A percentile compares a stretch with the other conserved stretches of the same genome.
phyloP scores from a whole-genome alignment of 2,113 vertebrate species.

The Chascanopsetta lugubris region DNA sequence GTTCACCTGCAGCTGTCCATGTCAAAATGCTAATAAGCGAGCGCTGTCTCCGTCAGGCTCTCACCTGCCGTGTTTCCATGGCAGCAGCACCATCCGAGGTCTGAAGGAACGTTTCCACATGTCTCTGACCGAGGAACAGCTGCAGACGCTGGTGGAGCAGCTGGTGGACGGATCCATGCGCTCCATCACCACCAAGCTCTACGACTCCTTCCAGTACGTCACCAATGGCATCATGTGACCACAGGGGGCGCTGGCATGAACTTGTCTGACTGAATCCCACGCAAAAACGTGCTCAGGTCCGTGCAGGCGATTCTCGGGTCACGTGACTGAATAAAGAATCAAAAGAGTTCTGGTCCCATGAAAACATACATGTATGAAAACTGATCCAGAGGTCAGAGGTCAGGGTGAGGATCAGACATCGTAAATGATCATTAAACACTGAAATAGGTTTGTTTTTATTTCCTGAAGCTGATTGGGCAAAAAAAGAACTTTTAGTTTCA shows the following conservation, averaged over 20 bases:
- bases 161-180: slow-evolving; percentile 94
- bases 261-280: neutral
- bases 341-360: no score
- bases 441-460: no score
- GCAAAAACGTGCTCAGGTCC: neutral
- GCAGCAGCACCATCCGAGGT: slow-evolving; percentile 92
- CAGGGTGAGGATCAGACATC: no score
- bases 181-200: slow-evolving; percentile 97
- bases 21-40: no score
- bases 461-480: no score
- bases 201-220: slow-evolving; percentile 97
- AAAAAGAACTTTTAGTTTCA: neutral
- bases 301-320: no score
- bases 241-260: no score
- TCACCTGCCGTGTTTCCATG: slow-evolving; percentile 93
- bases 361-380: no score
- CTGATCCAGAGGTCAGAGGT: no score
- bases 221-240: slow-evolving; percentile 98
- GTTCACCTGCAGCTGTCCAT: no score
- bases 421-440: no score
- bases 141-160: slow-evolving; percentile 93
- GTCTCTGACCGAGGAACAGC: slow-evolving; percentile 96
- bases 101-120: slow-evolving; percentile 98
- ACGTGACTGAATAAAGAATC: neutral
- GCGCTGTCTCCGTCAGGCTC: slow-evolving; percentile 79